A percentile compares a stretch with the other conserved stretches of the same genome.
phyloP scores from a whole-genome alignment of 2,888 invertebrate species.

The Agrochola circellaris region DNA sequence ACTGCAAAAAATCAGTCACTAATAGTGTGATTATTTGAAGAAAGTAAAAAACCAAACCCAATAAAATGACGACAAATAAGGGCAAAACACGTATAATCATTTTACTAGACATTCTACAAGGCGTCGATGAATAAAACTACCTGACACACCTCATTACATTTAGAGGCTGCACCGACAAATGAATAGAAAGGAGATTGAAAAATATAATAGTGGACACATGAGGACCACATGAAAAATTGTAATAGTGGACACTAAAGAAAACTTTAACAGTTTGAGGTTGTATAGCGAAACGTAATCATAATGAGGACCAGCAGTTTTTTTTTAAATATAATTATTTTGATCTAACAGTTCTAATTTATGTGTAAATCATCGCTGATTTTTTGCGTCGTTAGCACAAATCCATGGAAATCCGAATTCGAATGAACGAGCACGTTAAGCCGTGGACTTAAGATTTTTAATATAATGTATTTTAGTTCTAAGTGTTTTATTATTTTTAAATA shows the following conservation, averaged over 20 bases:
- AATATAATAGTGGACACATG: too few species aligned
- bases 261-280: background rate
- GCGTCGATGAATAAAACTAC: background rate
- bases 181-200: background rate
- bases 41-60: background rate
- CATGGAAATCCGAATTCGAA: constrained; percentile 1
- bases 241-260: background rate
- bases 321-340: background rate
- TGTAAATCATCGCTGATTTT: background rate
- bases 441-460: background rate
- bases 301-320: too few species aligned
- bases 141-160: background rate
- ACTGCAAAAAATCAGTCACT: background rate
- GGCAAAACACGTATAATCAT: background rate
- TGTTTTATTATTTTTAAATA: constrained; percentile 15
- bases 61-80: background rate
- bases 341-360: background rate
- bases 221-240: too few species aligned
- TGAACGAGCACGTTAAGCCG: background rate
- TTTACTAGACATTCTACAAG: background rate
- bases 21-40: too few species aligned
- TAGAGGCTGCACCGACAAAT: background rate
- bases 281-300: background rate
- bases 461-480: background rate
- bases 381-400: background rate